A percentile compares a stretch with the other conserved stretches of the same genome.
These are phyloP conservation scores for Tromatobia lineatoria DNA, from an alignment of 2,888 invertebrate genomes.

Conservation along the genomic window DNA sequence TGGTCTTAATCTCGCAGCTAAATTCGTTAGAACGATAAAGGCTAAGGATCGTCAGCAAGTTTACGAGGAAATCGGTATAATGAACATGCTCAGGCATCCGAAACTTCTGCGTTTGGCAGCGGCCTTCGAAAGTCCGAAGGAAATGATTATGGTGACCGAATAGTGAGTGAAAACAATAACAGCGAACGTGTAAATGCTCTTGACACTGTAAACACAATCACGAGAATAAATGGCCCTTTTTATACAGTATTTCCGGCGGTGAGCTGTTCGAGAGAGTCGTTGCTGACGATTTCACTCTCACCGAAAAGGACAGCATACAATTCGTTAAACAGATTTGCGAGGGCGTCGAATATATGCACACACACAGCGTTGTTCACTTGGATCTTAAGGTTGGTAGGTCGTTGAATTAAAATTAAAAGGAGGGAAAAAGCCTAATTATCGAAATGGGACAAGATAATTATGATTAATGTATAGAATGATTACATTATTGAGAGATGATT, in stretches of 20 bases:
- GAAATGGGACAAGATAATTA: background rate
- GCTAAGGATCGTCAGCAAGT: slow-evolving; percentile 92
- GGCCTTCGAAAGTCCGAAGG: slow-evolving; percentile 92
- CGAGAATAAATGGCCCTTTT: background rate
- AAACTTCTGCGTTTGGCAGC: slow-evolving; percentile 94
- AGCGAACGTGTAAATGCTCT: background rate
- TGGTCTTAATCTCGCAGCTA: slow-evolving; percentile 91
- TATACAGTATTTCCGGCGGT: slow-evolving; percentile 94
- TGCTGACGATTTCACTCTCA: slow-evolving; percentile 96
- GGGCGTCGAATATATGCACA: slow-evolving; percentile 96
- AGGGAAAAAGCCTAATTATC: background rate
- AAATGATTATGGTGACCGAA: slow-evolving; percentile 95
- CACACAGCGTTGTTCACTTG: slow-evolving; percentile 93
- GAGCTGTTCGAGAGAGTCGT: slow-evolving; percentile 97
- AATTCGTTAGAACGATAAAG: slow-evolving; percentile 92
- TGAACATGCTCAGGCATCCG: slow-evolving; percentile 94
- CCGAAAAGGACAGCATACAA: slow-evolving; percentile 92
- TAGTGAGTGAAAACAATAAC: slow-evolving; percentile 89
- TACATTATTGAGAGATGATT: background rate
- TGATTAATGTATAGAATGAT: no score
- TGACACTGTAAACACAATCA: background rate
- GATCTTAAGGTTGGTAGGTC: slow-evolving; percentile 91
- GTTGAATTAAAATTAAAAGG: slow-evolving; percentile 26
- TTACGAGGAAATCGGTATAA: slow-evolving; percentile 93
- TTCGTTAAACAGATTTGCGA: slow-evolving; percentile 97